These are phyloP conservation scores for Heliconius erato DNA, from an alignment of 2,888 invertebrate genomes.

Conservation along the genomic window DNA sequence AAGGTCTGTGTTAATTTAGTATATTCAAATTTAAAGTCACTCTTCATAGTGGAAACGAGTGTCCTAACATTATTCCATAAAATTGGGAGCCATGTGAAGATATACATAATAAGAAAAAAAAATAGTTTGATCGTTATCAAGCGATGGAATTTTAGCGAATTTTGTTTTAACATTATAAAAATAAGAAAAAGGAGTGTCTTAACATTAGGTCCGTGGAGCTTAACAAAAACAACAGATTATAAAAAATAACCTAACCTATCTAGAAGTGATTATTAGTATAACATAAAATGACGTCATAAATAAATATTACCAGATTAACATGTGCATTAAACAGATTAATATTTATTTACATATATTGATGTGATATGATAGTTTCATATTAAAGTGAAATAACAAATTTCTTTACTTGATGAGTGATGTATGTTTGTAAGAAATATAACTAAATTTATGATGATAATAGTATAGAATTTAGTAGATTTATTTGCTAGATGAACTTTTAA, in stretches of 20 bases:
- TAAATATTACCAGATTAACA: constrained; percentile 4
- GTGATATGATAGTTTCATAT: neutral
- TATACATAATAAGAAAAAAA: neutral
- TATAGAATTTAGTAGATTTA: neutral
- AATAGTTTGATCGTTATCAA: neutral
- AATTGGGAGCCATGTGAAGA: neutral
- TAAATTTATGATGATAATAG: too few relatives aligned
- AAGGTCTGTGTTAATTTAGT: too few relatives aligned
- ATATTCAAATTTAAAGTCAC: too few relatives aligned
- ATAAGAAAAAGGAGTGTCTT: too few relatives aligned
- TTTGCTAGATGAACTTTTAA: neutral
- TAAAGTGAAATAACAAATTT: neutral
- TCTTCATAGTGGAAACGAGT: too few relatives aligned
- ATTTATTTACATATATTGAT: neutral
- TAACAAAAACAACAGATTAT: too few relatives aligned
- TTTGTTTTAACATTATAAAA: neutral
- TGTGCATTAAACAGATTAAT: constrained; percentile 11
- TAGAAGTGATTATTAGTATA: neutral
- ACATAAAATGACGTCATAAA: neutral
- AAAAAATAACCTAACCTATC: too few relatives aligned
- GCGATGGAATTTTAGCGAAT: neutral
- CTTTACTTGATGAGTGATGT: neutral
- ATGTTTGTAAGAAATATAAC: neutral
- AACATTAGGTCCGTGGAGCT: too few relatives aligned
- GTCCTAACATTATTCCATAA: too few relatives aligned